A percentile compares a stretch with the other conserved stretches of the same genome.
Conservation (phyloP, 2,797 vertebrate species). For the Podargus strigoides region DNA sequence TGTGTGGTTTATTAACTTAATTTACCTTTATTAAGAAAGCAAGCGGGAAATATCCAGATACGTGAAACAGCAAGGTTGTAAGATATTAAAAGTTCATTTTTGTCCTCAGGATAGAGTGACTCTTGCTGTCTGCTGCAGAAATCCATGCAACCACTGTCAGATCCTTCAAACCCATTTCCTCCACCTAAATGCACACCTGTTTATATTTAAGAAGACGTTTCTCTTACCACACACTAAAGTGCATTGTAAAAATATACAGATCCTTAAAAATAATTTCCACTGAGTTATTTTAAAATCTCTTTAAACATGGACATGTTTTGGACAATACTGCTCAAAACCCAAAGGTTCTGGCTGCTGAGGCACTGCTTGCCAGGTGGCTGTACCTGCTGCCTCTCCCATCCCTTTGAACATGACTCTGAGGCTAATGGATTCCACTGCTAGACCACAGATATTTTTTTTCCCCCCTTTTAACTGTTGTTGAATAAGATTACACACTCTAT, state of each 20-base stretch:
- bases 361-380: neutral
- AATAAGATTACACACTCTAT: conserved; percentile 29
- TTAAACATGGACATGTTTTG: neutral
- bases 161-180: neutral
- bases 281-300: conserved; percentile 14
- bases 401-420: neutral
- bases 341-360: neutral
- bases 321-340: neutral
- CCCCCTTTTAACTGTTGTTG: conserved; percentile 33
- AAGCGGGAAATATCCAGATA: neutral
- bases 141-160: neutral
- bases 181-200: neutral
- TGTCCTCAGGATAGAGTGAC: neutral
- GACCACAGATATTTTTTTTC: neutral
- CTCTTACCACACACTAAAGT: neutral
- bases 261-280: conserved; percentile 20
- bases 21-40: neutral
- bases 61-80: neutral
- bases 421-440: neutral
- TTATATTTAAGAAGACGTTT: neutral
- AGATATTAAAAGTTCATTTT: neutral
- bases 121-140: neutral
- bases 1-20: neutral
- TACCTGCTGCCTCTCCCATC: neutral
- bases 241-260: neutral